Evolutionary conservation across 2,888 invertebrate genomes (phyloP), one percentile per base, ranked within the genome.

Genomic region (Troides aeacus): DNA sequence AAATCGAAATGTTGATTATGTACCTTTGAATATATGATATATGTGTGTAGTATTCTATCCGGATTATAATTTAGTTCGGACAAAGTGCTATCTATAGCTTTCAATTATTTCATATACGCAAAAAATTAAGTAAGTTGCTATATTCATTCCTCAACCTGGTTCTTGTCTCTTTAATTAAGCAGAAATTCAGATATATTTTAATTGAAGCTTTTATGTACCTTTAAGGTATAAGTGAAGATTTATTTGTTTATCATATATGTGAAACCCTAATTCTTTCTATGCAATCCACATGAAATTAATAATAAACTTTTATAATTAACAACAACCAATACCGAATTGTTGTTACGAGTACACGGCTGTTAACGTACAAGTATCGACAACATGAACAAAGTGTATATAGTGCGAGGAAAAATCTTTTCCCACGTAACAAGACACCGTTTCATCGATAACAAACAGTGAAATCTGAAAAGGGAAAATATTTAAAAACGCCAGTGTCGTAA

Each of bases 391-490:
- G 65, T 57, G 24, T 53, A 69, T 65, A 65, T 21, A 50, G 30
- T 24, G 56, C 7, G 57, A 53, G 62, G 61, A 72, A 69, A 69
- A 71, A 53, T 42, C 36, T 17, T 46, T 73, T 73, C 73, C 70
- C 73, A 73, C 72, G 73, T 62, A 73, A 72, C 68, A 66, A 71
- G 71, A 71, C 66, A 36, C 69, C 64, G 62, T 68, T 69, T 60
- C 42, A 59, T 72, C 71, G 71, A 68, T 68, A 71, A 72, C 71
- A 72, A 72, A 71, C 71, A 72, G 72, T 74, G 73, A 74, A 74
- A 74, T 71, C 72, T 68, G 71, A 72, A 73, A 73, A 72, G 72
- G 73, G 73, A 73, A 73, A 73, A 73, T 68, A 62, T 72, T 71
- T 57, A 56, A 64, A 67, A 64, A 67, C 58, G 46, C 46, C 36